Percentiles rank a stretch among this genome's conserved stretches.
Evolutionary conservation across 2,888 invertebrate species (phyloP).

Genomic region (Rhagonycha lutea): DNA sequence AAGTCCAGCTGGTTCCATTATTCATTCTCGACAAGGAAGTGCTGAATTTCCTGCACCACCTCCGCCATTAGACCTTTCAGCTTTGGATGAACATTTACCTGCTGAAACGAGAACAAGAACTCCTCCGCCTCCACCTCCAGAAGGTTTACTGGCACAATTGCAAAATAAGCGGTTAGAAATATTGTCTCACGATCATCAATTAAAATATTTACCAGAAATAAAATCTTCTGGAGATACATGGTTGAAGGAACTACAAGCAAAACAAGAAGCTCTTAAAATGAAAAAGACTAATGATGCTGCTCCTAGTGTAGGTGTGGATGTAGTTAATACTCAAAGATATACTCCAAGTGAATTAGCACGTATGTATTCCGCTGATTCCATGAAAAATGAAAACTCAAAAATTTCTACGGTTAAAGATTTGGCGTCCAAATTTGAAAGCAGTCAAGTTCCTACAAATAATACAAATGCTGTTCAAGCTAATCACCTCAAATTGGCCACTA

Average conservation of each 20-base stretch:
- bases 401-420: constrained; percentile 72
- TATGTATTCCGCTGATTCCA: constrained; percentile 11
- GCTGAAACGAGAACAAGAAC: constrained; percentile 34
- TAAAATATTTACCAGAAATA: constrained; percentile 43
- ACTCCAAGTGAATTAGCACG: constrained; percentile 22
- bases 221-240: constrained; percentile 64
- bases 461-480: not conserved
- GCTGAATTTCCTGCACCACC: constrained; percentile 92
- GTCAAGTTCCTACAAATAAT: constrained; percentile 15
- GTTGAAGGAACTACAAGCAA: constrained; percentile 79
- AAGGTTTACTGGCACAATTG: constrained; percentile 57
- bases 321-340: constrained; percentile 41
- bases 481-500: constrained; percentile 9
- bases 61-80: constrained; percentile 72
- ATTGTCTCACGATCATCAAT: constrained; percentile 55
- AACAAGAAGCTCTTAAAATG: constrained; percentile 68
- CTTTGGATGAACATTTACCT: constrained; percentile 62
- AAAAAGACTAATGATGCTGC: constrained; percentile 59
- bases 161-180: constrained; percentile 68
- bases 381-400: constrained; percentile 42
- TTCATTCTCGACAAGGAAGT: constrained; percentile 84
- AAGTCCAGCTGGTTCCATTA: constrained; percentile 73
- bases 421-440: constrained; percentile 77
- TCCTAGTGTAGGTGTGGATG: constrained; percentile 46
- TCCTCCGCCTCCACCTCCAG: constrained; percentile 41